Conservation (phyloP, 2,113 vertebrate species). For the Oryzias woworae region DNA sequence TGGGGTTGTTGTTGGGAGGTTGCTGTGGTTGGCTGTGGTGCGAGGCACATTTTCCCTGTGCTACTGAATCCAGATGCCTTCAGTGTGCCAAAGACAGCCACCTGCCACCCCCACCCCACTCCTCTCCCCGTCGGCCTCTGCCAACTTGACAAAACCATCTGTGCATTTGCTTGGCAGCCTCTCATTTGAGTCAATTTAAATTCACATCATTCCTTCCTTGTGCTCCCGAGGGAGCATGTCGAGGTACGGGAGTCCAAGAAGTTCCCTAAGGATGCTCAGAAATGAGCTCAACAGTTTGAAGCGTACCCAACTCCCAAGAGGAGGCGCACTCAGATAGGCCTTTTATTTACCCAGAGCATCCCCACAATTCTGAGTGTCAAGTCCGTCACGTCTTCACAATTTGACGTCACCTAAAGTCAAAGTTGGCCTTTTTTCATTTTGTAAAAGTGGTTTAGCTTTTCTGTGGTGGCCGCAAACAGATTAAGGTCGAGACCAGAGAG, state of each 20-base stretch:
- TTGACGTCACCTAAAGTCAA: conserved; percentile 11
- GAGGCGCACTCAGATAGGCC: conserved; percentile 10
- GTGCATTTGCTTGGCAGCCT: conserved; percentile 50
- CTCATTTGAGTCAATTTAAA: conserved; percentile 59
- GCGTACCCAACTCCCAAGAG: conserved; percentile 34
- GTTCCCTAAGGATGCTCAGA: conserved; percentile 32
- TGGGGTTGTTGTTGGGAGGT: conserved; percentile 12
- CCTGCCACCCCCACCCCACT: conserved; percentile 15
- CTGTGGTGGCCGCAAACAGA: conserved; percentile 28
- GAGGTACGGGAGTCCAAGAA: conserved; percentile 50
- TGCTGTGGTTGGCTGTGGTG: conserved; percentile 23
- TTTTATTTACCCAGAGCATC: conserved; percentile 23
- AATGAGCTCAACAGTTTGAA: conserved; percentile 53
- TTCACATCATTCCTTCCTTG: conserved; percentile 39
- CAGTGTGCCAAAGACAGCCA: conserved; percentile 40
- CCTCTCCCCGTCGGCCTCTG: conserved; percentile 16
- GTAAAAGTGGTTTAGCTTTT: conserved; percentile 17
- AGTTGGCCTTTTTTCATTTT: conserved; percentile 12
- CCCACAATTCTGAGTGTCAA: conserved; percentile 9
- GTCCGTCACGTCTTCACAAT: conserved; percentile 16
- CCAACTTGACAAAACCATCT: conserved; percentile 67
- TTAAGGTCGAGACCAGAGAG: conserved; percentile 19
- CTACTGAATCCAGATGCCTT: conserved; percentile 59
- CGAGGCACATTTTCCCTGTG: conserved; percentile 36
- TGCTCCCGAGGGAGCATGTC: conserved; percentile 43